Conservation (phyloP, 2,797 vertebrate genomes). For the Falco novaeseelandiae region DNA sequence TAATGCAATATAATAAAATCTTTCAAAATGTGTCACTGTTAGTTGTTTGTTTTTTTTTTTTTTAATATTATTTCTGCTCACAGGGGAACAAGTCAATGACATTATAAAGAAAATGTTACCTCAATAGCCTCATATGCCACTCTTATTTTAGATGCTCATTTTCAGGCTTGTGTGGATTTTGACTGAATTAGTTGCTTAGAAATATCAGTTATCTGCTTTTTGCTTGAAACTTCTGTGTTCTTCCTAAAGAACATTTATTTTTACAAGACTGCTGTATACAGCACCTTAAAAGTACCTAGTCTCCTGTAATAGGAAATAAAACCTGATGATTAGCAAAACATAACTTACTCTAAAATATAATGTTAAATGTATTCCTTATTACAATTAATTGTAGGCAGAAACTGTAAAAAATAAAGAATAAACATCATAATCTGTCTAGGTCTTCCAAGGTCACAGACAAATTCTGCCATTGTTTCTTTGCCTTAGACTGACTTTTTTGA, state of each 20-base stretch:
- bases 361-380: background rate
- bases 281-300: background rate
- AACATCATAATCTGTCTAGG: background rate
- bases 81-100: background rate
- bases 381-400: background rate
- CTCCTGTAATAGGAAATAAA: background rate
- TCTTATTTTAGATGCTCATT: background rate
- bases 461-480: background rate
- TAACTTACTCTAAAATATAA: background rate
- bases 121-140: background rate
- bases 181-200: background rate
- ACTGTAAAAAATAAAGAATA: background rate
- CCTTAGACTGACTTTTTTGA: background rate
- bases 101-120: background rate
- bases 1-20: slow-evolving; percentile 7
- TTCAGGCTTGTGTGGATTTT: background rate
- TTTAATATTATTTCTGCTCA: background rate
- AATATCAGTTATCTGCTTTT: background rate
- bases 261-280: background rate
- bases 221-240: background rate
- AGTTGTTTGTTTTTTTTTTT: background rate
- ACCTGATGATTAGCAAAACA: background rate
- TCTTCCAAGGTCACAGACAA: background rate
- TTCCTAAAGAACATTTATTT: background rate
- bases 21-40: background rate